Conservation (phyloP, 2,888 invertebrate species). For the Tetranychus truncatus region DNA sequence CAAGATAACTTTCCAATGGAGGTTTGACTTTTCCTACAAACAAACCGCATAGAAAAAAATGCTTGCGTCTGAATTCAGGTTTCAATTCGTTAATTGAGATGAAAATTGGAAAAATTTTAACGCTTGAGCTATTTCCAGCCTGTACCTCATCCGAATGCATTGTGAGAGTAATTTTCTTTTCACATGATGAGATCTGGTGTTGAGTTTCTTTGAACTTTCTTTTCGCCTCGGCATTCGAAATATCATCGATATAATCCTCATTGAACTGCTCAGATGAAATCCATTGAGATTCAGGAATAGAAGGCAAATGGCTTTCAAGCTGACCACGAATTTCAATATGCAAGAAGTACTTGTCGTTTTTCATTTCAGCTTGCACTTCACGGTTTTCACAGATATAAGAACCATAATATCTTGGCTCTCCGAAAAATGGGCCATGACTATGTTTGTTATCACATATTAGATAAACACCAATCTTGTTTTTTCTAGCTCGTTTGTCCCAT, state of each 20-base stretch:
- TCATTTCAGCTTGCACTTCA: not conserved
- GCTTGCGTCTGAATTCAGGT: not conserved
- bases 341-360: not conserved
- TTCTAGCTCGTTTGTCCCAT: not conserved
- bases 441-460: not conserved
- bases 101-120: constrained; percentile 5
- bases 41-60: not conserved
- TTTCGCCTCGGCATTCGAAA: not conserved
- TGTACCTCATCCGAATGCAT: not conserved
- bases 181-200: not conserved
- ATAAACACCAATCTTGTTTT: not conserved
- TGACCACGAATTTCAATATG: not conserved
- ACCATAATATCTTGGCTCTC: not conserved
- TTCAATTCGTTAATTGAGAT: not conserved
- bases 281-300: not conserved
- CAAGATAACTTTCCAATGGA: not conserved
- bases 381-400: not conserved
- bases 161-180: not conserved
- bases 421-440: not conserved
- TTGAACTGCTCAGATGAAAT: not conserved
- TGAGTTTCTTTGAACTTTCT: not conserved
- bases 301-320: not conserved
- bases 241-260: not conserved
- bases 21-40: not conserved
- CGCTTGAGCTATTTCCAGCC: not conserved